Evolutionary conservation across 2,888 invertebrate species (phyloP), one percentile per base, ranked within the genome.

Genomic region (Acleris holmiana): DNA sequence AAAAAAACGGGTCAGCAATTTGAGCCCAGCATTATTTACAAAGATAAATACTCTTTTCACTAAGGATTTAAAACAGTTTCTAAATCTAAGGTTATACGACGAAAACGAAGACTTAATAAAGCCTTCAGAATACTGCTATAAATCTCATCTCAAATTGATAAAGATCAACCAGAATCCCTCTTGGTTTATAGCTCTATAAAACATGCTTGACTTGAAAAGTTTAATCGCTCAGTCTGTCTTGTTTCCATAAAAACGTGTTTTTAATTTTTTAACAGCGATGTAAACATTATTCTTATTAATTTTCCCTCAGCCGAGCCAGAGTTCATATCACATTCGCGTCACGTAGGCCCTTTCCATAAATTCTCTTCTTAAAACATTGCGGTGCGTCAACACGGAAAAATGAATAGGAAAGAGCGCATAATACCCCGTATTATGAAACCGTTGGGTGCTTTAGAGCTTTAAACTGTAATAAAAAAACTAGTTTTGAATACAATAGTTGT

Each of bases 341-440:
- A 83, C 84, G 85, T 82, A 70, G 74, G 74, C 72, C 76, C 78
- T 82, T 85, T 86, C 82, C 82, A 84, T 85, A 85, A 85, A 84
- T 85, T 80, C 71, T 69, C 77, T 80, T 79, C 79, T 81, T 80
- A 78, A 82, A 83, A 80, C 78, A 82, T 77, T 81, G 78, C 74
- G 75, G 75, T 77, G 72, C 76, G 78, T 80, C 80, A 81, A 80
- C 80, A 76, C 66, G 73, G 70, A 73, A 76, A 71, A 76, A 81
- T 79, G 74, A 76, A 71, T 68, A 70, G 68, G 63, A 71, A 72
- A 68, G 68, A 68, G 68, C 66, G 53, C 62, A 60, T 66, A 63
- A 55, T 66, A 54, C 40, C 47, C 40, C 17, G 10, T 21, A 50
- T 21, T 46, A 46, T 63, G 41, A 46, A 41, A 15, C 40, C 15